These are phyloP conservation scores for Triops cancriformis DNA, from an alignment of 1,140 invertebrate genomes.

Conservation along the genomic window DNA sequence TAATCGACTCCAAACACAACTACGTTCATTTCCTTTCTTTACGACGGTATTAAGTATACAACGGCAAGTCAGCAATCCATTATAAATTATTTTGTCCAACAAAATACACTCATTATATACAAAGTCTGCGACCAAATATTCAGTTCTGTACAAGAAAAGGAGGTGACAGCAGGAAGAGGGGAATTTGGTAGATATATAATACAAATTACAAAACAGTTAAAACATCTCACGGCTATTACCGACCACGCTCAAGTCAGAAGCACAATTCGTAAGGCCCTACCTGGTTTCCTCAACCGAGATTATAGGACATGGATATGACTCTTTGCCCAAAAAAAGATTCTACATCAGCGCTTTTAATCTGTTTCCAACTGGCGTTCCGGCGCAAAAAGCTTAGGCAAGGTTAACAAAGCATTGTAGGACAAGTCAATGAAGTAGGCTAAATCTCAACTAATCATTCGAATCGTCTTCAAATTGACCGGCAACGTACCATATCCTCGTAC, in stretches of 20 bases:
- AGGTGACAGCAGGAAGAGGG: constrained; percentile 12
- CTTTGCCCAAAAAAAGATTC: constrained; percentile 4
- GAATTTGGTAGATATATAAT: constrained; percentile 3
- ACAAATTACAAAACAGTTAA: constrained; percentile 13
- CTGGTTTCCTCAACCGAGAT: constrained; percentile 12
- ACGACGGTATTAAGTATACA: no score
- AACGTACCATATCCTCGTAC: neutral
- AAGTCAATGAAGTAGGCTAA: neutral
- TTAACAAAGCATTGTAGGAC: constrained; percentile 3
- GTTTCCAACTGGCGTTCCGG: neutral
- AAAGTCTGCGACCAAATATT: constrained; percentile 14
- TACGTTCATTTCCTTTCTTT: no score
- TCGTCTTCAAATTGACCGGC: neutral
- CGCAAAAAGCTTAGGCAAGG: constrained; percentile 5
- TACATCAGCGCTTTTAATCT: neutral
- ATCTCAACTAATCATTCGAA: neutral
- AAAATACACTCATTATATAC: constrained; percentile 14
- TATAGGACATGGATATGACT: constrained; percentile 14
- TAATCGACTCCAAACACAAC: no score
- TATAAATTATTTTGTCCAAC: constrained; percentile 14
- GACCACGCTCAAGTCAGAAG: constrained; percentile 9
- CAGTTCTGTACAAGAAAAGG: neutral
- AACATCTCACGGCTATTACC: constrained; percentile 5
- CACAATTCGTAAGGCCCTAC: constrained; percentile 12
- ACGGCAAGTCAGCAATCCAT: neutral